A percentile compares a stretch with the other conserved stretches of the same genome.
Conservation (phyloP, 2,888 invertebrate species). For the Sphaeridia pumilis region DNA sequence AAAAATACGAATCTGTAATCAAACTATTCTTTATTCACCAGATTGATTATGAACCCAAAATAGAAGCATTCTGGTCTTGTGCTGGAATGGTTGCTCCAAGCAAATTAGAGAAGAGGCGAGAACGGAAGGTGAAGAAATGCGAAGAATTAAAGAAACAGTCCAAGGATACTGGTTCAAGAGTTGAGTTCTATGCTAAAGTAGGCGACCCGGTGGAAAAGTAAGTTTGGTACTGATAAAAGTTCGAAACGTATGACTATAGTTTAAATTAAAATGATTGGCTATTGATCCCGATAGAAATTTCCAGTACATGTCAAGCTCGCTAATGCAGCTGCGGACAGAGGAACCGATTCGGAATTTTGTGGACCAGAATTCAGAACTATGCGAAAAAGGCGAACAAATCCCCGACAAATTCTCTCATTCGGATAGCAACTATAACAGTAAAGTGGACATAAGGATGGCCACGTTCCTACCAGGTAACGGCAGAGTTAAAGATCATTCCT, state of each 20-base stretch:
- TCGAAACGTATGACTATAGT: not conserved
- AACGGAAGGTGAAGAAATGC: not conserved
- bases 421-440: constrained; percentile 54
- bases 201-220: constrained; percentile 31
- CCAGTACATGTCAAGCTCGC: constrained; percentile 58
- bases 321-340: constrained; percentile 56
- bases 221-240: not conserved
- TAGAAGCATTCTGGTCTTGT: constrained; percentile 76
- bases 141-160: constrained; percentile 4
- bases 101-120: constrained; percentile 37
- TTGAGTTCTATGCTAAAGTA: no score
- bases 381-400: constrained; percentile 29
- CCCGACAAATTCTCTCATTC: constrained; percentile 37
- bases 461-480: constrained; percentile 60
- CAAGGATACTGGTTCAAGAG: no score
- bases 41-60: constrained; percentile 62
- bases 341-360: constrained; percentile 55
- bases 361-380: constrained; percentile 30
- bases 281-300: constrained; percentile 44
- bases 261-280: constrained; percentile 8
- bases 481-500: not conserved
- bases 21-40: constrained; percentile 38
- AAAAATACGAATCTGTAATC: no score
- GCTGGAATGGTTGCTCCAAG: constrained; percentile 57
- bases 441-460: constrained; percentile 49